phyloP scores from a whole-genome alignment of 30 jellyfish, hydroid and myxozoan genomes.

The Aurelia sp. region DNA sequence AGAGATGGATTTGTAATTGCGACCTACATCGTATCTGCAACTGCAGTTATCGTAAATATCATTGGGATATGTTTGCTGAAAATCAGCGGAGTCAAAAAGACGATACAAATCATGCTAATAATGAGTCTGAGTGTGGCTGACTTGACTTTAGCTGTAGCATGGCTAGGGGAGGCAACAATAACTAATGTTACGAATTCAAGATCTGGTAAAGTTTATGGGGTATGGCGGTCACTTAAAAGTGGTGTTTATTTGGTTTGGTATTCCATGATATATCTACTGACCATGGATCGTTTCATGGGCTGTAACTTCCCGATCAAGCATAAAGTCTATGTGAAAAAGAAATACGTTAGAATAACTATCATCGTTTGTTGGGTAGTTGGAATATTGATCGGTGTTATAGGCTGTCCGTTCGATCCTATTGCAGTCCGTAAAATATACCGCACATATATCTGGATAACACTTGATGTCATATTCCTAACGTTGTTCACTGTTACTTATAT shows the following conservation, averaged over 20 bases:
- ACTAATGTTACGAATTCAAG: too few relatives aligned
- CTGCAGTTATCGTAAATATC: too few relatives aligned
- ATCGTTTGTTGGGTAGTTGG: slow-evolving; percentile 7
- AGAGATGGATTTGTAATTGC: too few relatives aligned
- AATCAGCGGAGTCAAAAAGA: too few relatives aligned
- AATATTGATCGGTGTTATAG: background rate
- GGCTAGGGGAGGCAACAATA: too few relatives aligned
- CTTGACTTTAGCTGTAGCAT: too few relatives aligned
- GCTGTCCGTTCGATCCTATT: slow-evolving; percentile 2
- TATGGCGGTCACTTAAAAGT: slow-evolving; percentile 15
- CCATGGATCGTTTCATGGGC: slow-evolving; percentile 47
- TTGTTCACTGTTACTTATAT: slow-evolving; percentile 9
- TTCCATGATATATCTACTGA: slow-evolving; percentile 16
- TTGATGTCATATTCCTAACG: background rate
- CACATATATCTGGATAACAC: slow-evolving; percentile 6
- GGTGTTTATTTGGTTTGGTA: slow-evolving; percentile 27
- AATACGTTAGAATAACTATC: background rate
- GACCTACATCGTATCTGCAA: too few relatives aligned
- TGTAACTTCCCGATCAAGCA: slow-evolving; percentile 41
- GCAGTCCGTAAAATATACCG: background rate
- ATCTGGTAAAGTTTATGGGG: too few relatives aligned
- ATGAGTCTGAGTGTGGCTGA: too few relatives aligned
- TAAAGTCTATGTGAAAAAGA: slow-evolving; percentile 5
- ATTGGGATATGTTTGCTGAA: too few relatives aligned
- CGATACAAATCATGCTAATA: too few relatives aligned